Base-by-base conservation (phyloP, 2,797 vertebrate genomes). In the Bradypodion ventrale region DNA sequence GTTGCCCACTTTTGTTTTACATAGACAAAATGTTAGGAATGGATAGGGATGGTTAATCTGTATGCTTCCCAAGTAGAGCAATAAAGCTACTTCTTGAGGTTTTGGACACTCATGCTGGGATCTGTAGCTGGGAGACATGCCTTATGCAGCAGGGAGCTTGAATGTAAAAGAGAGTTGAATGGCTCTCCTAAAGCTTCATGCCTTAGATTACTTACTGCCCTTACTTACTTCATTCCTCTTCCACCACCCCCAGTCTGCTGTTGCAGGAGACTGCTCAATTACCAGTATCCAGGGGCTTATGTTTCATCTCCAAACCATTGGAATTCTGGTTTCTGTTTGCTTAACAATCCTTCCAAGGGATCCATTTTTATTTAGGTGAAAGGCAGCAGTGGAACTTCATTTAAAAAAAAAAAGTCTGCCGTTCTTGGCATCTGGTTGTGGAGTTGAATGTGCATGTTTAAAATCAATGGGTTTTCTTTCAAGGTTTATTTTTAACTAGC, bases 221-320 rank as follows among this genome's bases (percentile, higher is more conserved):
- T 27, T 86, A 15, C 8, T 27, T 86, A 15, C 27, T 29, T 63
- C 75, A 91, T 93, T 93, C 90, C 42, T 27, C 42, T 35, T 44
- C 35, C 80, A 69, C 25, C 15, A 29, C 37, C n/a, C 25, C 29
- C 29, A 40, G 19, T 40, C 23, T 60, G 7, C 37, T 7, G 7
- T 89, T 90, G 88, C 90, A 92, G 91, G 94, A 94, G 93, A 89
- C 82, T 91, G 90, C 92, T 96, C 93, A 94, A 85, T 94, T 96
- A 91, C 91, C 94, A 90, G 90, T 94, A 91, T 89, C 8, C 40
- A 77, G 29, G 9, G 35, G 13, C 23, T 66, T 77, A 46, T 56
- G 1, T 72, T 81, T 56, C 52, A 49, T 70, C 59, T 81, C 66
- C 12, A 73, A 65, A 70, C 23, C 52, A 27, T 75, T 37, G 23